Percentiles rank a stretch among this genome's conserved stretches.
These are phyloP conservation scores for Sebastiscus tertius DNA, from an alignment of 2,797 vertebrate species.

Conservation along the genomic window DNA sequence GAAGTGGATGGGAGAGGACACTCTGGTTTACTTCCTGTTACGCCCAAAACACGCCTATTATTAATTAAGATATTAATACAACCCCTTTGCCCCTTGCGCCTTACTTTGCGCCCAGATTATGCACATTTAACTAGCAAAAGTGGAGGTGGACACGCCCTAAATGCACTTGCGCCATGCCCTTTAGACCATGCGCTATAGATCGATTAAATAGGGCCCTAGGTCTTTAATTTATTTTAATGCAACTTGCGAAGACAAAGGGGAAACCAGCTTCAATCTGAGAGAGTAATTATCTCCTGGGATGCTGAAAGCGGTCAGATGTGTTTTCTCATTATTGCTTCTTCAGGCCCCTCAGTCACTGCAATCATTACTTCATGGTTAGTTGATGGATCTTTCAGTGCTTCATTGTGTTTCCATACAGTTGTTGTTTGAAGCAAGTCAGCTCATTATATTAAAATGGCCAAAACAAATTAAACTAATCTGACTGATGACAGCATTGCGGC, in stretches of 20 bases:
- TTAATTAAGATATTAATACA: too few species aligned
- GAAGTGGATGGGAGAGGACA: too few species aligned
- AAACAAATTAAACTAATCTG: conserved; percentile 31
- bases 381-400: conserved; percentile 27
- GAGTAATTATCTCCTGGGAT: conserved; percentile 40
- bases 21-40: too few species aligned
- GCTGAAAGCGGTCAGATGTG: conserved; percentile 25
- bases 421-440: conserved; percentile 23
- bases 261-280: conserved; percentile 30
- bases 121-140: too few species aligned
- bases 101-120: too few species aligned
- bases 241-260: conserved; percentile 9
- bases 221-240: conserved; percentile 18
- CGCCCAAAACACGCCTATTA: too few species aligned
- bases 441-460: conserved; percentile 34
- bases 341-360: neutral
- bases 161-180: too few species aligned
- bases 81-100: too few species aligned
- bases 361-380: conserved; percentile 27
- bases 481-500: conserved; percentile 38
- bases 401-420: conserved; percentile 15
- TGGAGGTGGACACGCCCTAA: too few species aligned
- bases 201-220: too few species aligned
- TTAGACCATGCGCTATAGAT: too few species aligned
- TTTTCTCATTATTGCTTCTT: conserved; percentile 42